Evolutionary conservation across 2,113 vertebrate genomes (phyloP).

Genomic region (Carollia perspicillata): DNA sequence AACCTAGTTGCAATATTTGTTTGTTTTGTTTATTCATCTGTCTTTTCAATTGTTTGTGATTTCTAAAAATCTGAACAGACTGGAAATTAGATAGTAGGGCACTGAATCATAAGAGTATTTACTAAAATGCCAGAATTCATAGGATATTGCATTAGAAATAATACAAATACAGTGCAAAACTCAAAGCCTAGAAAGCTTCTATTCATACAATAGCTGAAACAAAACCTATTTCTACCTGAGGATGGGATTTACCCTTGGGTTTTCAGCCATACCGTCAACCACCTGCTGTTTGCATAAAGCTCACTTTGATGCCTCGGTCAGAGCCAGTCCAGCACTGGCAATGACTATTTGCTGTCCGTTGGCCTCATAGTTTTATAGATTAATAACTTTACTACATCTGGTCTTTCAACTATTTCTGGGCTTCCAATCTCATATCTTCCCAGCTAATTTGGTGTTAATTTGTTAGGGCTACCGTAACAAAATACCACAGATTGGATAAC

Average conservation of each 20-base stretch:
- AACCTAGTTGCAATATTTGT: background rate
- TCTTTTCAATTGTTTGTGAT: background rate
- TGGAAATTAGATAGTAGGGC: background rate
- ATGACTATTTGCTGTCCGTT: background rate
- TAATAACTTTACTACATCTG: background rate
- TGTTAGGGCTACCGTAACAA: background rate
- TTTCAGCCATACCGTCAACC: background rate
- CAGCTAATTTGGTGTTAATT: background rate
- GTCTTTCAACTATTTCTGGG: background rate
- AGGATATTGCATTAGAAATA: background rate
- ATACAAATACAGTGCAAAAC: background rate
- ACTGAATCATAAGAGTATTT: background rate
- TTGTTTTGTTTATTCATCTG: background rate
- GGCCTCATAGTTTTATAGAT: background rate
- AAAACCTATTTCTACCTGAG: background rate
- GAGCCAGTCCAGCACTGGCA: background rate
- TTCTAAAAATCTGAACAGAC: background rate
- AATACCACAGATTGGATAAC: background rate
- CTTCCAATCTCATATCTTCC: background rate
- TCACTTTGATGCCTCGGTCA: background rate
- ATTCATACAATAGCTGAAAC: background rate
- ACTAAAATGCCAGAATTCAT: background rate
- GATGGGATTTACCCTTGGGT: background rate
- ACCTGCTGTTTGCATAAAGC: background rate
- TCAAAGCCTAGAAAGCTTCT: background rate